These are phyloP conservation scores for Hydrotaea cyrtoneurina DNA, from an alignment of 2,888 invertebrate genomes.

Conservation along the genomic window DNA sequence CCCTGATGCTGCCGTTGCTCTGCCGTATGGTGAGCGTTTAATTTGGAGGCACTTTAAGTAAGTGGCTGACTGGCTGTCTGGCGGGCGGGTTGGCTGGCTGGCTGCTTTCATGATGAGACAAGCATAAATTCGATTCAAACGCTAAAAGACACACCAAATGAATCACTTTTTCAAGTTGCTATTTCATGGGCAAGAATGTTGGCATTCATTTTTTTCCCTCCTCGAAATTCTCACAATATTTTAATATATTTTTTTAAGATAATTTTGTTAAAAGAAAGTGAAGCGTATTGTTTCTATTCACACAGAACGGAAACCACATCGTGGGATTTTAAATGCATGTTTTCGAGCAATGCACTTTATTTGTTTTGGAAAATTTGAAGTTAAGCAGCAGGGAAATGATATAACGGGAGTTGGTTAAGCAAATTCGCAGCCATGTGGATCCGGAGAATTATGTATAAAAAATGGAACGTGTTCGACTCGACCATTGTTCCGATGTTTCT, in stretches of 20 bases:
- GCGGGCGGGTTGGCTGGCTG: constrained; percentile 1
- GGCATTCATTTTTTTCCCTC: background rate
- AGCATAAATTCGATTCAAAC: constrained; percentile 52
- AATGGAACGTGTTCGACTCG: too few relatives aligned
- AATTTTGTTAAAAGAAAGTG: background rate
- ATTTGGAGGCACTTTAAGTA: constrained; percentile 62
- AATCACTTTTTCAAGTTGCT: constrained; percentile 54
- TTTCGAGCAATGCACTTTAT: background rate
- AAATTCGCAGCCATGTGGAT: too few relatives aligned
- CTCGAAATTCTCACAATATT: constrained; percentile 17
- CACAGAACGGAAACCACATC: constrained; percentile 11
- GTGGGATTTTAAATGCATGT: background rate
- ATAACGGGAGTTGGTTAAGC: too few relatives aligned
- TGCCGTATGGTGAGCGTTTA: constrained; percentile 27
- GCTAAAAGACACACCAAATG: constrained; percentile 40
- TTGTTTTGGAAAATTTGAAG: background rate
- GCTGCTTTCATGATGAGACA: constrained; percentile 58
- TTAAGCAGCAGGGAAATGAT: background rate
- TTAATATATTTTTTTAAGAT: background rate
- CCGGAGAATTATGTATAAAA: too few relatives aligned
- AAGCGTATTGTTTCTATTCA: constrained; percentile 17
- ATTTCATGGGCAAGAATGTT: background rate
- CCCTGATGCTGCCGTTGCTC: background rate
- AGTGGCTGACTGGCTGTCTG: constrained; percentile 48
- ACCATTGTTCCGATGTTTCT: too few relatives aligned